Base-by-base conservation (phyloP, 2,113 vertebrate species). In the Phalacrocorax pelagicus region DNA sequence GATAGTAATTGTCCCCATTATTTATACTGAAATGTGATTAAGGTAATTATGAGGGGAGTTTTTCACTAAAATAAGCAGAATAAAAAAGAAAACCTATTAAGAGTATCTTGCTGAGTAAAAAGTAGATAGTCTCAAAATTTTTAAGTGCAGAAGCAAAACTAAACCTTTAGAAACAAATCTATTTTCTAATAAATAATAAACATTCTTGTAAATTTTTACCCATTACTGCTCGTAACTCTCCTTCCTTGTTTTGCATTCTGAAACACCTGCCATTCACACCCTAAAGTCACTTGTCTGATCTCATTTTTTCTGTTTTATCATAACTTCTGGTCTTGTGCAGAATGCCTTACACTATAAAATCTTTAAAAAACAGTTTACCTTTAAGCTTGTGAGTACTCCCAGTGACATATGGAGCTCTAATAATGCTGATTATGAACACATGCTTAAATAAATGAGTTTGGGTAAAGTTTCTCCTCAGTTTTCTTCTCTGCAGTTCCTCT, bases 21-120 rank as follows among this genome's bases (percentile, higher is more conserved):
- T 94, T 98, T 97, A 97, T 81, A 90, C 38, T 95, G 86, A 98
- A 91, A 95, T 54, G 82, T 87, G 97, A 97, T 97, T 98, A 96
- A 98, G 86, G 91, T 97, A 94, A 97, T 97, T 97, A 96, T 57
- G 26, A 65, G 11, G 62, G 55, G 70, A 96, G 52, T 94, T 96
- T 97, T 91, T 96, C 93, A 88, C 82, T 96, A 96, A 96, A 94
- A 84, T 46, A 73, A 90, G 29, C 38, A 86, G n/a, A 97, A 96
- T 94, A 82, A 93, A 79, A 81, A 75, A 86, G 16, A 87, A 94
- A 91, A 70, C 5, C 27, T 52, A 46, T 67, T 74, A 88, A 18
- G 24, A 57, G 9, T 63, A 52, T 36, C 46, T 67, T 73, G 47
- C 54, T 34, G 10, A 88, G 36, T 81, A 69, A 79, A 88, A 94